phyloP scores from a whole-genome alignment of 2,113 vertebrate species.

The Aldabrachelys gigantea region DNA sequence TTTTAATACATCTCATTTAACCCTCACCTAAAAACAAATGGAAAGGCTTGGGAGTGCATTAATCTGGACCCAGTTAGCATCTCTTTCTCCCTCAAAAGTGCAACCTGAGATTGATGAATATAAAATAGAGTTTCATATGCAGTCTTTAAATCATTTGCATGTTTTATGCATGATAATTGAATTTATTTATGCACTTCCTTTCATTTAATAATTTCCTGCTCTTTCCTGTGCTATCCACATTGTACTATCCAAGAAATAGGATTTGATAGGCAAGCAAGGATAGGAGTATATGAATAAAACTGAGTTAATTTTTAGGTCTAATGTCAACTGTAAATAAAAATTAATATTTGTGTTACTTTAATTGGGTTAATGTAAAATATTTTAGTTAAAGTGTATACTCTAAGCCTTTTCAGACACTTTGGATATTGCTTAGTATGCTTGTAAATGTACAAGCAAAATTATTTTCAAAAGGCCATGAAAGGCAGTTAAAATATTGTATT shows the following conservation, averaged over 20 bases:
- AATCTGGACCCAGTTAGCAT: conserved; percentile 80
- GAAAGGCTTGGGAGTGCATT: conserved; percentile 81
- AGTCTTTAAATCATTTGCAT: conserved; percentile 84
- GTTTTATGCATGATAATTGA: conserved; percentile 84
- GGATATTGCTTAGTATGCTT: conserved; percentile 59
- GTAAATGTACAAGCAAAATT: conserved; percentile 56
- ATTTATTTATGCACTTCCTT: conserved; percentile 84
- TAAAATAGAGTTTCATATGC: conserved; percentile 82
- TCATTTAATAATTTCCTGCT: conserved; percentile 82
- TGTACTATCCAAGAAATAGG: conserved; percentile 59
- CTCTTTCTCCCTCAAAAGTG: conserved; percentile 79
- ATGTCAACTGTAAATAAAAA: conserved; percentile 19
- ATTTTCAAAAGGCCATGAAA: conserved; percentile 62
- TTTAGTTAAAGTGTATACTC: conserved; percentile 36
- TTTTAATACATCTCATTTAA: conserved; percentile 78
- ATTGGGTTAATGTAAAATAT: conserved; percentile 21
- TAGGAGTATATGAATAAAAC: conserved; percentile 36
- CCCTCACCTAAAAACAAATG: conserved; percentile 76
- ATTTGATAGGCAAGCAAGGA: conserved; percentile 58
- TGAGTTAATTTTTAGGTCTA: conserved; percentile 39
- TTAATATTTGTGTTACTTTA: conserved; percentile 43
- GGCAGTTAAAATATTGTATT: conserved; percentile 60
- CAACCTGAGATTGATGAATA: conserved; percentile 82
- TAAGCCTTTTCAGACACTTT: conserved; percentile 39
- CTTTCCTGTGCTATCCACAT: conserved; percentile 74